Evolutionary conservation across 2,888 invertebrate species (phyloP).

Genomic region (Pandemis heparana): DNA sequence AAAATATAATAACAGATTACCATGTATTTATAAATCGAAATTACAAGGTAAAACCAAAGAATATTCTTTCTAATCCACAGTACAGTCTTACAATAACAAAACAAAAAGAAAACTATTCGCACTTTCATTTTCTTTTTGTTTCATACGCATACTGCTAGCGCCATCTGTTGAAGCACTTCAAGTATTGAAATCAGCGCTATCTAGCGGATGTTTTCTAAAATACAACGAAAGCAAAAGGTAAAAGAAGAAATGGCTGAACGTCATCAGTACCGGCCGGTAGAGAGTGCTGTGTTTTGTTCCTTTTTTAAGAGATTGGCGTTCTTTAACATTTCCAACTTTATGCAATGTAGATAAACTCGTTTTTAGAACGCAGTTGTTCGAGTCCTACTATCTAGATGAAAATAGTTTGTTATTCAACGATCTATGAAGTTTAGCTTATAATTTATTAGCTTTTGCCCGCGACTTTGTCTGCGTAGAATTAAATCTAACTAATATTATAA

Average conservation of each 20-base stretch:
- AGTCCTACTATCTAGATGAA: not conserved
- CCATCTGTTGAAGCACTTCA: conserved; percentile 57
- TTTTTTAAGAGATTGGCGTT: conserved; percentile 42
- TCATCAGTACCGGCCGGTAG: conserved; percentile 61
- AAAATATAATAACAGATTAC: no score
- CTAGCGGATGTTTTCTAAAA: conserved; percentile 44
- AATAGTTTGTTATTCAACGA: not conserved
- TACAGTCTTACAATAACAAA: not conserved
- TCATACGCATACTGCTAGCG: conserved; percentile 49
- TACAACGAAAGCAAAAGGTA: conserved; percentile 43
- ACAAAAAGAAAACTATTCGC: not conserved
- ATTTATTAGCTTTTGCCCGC: no score
- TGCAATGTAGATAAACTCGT: not conserved
- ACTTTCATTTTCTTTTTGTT: conserved; percentile 51
- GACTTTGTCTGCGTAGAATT: no score
- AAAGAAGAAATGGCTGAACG: conserved; percentile 57
- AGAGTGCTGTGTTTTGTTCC: conserved; percentile 71
- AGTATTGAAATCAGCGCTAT: conserved; percentile 50
- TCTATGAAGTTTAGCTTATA: no score
- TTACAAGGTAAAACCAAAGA: conserved; percentile 15
- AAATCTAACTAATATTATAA: no score
- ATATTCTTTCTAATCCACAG: not conserved
- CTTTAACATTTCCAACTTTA: conserved; percentile 6
- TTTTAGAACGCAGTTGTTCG: not conserved
- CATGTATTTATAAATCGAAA: no score